phyloP scores from a whole-genome alignment of 2,888 invertebrate genomes.

The Acanthopleura granulata region DNA sequence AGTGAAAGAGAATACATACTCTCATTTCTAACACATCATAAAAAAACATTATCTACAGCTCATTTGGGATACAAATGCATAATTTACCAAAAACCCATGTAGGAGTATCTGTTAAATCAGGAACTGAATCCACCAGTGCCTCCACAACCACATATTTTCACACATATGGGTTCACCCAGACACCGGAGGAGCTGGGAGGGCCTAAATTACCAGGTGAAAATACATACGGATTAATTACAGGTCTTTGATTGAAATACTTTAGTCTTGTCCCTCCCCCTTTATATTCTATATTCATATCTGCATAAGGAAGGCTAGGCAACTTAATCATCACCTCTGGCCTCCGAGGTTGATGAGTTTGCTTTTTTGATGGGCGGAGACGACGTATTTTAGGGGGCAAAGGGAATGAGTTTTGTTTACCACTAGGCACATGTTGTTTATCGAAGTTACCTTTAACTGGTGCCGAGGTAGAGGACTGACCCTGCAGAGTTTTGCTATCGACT shows the following conservation, averaged over 20 bases:
- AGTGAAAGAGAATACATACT: too few relatives aligned
- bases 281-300: constrained; percentile 12
- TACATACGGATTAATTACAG: not conserved
- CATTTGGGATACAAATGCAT: too few relatives aligned
- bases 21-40: too few relatives aligned
- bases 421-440: not conserved
- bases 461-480: not conserved
- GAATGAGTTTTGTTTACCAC: not conserved
- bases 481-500: not conserved
- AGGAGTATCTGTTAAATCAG: too few relatives aligned
- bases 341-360: not conserved
- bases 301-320: constrained; percentile 5
- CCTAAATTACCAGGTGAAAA: constrained; percentile 13
- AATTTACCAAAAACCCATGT: too few relatives aligned
- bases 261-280: not conserved
- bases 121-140: too few relatives aligned
- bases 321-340: constrained; percentile 12
- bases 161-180: constrained; percentile 13
- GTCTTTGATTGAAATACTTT: constrained; percentile 3
- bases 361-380: not conserved
- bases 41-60: too few relatives aligned
- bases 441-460: not conserved
- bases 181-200: not conserved
- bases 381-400: constrained; percentile 7
- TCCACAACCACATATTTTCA: not conserved